Conservation (phyloP, 2,113 vertebrate species). For the Crotalus horridus region DNA sequence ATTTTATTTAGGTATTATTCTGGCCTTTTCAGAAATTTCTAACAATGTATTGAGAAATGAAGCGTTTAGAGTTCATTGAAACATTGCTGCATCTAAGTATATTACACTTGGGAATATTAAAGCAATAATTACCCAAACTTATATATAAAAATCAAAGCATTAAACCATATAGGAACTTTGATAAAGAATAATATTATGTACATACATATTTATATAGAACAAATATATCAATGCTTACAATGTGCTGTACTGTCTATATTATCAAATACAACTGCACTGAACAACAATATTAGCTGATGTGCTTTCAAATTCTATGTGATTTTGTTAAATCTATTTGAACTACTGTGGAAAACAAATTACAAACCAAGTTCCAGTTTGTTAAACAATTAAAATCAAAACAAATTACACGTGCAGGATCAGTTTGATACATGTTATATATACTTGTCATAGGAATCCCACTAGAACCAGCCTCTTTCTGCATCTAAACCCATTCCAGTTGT, state of each 20-base stretch:
- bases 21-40: slow-evolving; percentile 43
- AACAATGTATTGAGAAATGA: slow-evolving; percentile 41
- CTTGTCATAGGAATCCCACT: neutral
- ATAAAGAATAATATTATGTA: slow-evolving; percentile 62
- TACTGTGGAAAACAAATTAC: slow-evolving; percentile 73
- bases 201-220: slow-evolving; percentile 58
- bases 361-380: slow-evolving; percentile 63
- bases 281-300: slow-evolving; percentile 64
- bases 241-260: slow-evolving; percentile 70
- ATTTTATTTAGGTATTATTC: slow-evolving; percentile 50
- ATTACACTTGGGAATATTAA: slow-evolving; percentile 52
- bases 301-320: slow-evolving; percentile 46
- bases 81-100: slow-evolving; percentile 38
- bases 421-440: neutral
- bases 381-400: slow-evolving; percentile 52
- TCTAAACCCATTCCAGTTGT: neutral
- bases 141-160: slow-evolving; percentile 59
- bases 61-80: slow-evolving; percentile 45
- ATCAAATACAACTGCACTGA: slow-evolving; percentile 64
- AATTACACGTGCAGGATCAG: neutral
- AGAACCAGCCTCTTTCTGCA: neutral
- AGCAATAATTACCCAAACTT: slow-evolving; percentile 46
- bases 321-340: slow-evolving; percentile 54
- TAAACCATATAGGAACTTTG: slow-evolving; percentile 57
- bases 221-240: slow-evolving; percentile 68